These are phyloP conservation scores for Glomeris maerens DNA, from an alignment of 1,140 invertebrate species.

Conservation along the genomic window DNA sequence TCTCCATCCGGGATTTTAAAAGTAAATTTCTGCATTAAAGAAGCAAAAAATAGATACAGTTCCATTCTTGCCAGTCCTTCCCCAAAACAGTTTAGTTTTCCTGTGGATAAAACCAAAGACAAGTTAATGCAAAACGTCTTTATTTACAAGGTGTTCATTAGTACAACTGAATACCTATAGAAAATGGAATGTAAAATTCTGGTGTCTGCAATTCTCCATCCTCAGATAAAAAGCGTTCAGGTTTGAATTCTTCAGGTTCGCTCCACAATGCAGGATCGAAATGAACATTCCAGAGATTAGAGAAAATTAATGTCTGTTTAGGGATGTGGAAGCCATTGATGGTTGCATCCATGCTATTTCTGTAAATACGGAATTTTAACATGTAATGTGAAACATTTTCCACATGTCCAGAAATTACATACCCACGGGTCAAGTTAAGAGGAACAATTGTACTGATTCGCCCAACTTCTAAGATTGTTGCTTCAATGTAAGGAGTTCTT, in stretches of 20 bases:
- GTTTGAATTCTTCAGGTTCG: conserved; percentile 67
- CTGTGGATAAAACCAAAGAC: too few relatives aligned
- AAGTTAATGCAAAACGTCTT: too few relatives aligned
- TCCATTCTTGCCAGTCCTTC: conserved; percentile 68
- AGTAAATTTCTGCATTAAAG: too few relatives aligned
- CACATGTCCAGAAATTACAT: neutral
- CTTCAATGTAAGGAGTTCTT: conserved; percentile 22
- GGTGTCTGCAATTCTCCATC: conserved; percentile 65
- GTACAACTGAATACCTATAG: conserved; percentile 41
- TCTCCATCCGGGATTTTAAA: too few relatives aligned
- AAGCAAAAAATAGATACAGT: conserved; percentile 70
- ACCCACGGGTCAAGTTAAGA: conserved; percentile 13
- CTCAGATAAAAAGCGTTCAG: conserved; percentile 59
- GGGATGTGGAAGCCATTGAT: conserved; percentile 43
- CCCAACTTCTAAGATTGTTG: conserved; percentile 20
- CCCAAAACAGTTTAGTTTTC: conserved; percentile 69
- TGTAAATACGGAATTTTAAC: neutral
- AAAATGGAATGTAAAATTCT: conserved; percentile 81
- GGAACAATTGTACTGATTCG: conserved; percentile 15
- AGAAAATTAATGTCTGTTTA: conserved; percentile 62
- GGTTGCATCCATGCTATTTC: conserved; percentile 7
- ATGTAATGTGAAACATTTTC: conserved; percentile 1
- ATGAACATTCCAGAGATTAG: conserved; percentile 69
- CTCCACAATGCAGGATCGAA: conserved; percentile 76
- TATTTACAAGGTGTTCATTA: too few relatives aligned